Conservation (phyloP, 2,888 invertebrate species). For the Oligia fasciuncula region DNA sequence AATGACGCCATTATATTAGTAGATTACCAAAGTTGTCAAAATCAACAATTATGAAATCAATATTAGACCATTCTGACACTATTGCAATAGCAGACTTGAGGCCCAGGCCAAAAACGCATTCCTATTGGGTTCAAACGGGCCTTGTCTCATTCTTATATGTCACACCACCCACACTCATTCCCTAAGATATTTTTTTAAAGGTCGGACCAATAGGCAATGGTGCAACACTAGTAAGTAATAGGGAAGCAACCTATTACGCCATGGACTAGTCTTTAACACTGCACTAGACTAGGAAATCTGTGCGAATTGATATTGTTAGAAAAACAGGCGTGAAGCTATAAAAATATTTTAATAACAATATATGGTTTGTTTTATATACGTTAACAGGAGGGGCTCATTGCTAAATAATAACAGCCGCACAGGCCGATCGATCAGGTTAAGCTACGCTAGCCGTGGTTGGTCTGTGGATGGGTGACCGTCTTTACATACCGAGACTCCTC, state of each 20-base stretch:
- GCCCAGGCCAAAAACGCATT: background rate
- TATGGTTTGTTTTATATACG: background rate
- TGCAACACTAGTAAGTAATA: slow-evolving; percentile 38
- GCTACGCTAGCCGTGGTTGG: too few species aligned
- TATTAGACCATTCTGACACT: too few species aligned
- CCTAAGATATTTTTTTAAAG: slow-evolving; percentile 11
- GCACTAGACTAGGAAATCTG: slow-evolving; percentile 2
- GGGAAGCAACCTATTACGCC: slow-evolving; percentile 42
- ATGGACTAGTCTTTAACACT: slow-evolving; percentile 28
- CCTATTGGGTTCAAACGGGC: background rate
- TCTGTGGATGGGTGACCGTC: too few species aligned
- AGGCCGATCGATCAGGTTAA: too few species aligned
- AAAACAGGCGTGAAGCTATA: background rate
- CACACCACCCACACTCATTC: background rate
- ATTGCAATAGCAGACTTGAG: too few species aligned
- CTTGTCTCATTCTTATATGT: background rate
- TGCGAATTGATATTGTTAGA: background rate
- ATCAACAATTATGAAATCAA: too few species aligned
- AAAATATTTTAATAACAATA: background rate
- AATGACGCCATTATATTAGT: too few species aligned
- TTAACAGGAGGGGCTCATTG: too few species aligned
- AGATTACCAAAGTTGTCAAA: too few species aligned
- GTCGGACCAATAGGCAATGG: slow-evolving; percentile 5
- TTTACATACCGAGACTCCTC: too few species aligned
- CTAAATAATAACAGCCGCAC: too few species aligned